phyloP scores from a whole-genome alignment of 2,797 vertebrate genomes.

The Lerista edwardsae region DNA sequence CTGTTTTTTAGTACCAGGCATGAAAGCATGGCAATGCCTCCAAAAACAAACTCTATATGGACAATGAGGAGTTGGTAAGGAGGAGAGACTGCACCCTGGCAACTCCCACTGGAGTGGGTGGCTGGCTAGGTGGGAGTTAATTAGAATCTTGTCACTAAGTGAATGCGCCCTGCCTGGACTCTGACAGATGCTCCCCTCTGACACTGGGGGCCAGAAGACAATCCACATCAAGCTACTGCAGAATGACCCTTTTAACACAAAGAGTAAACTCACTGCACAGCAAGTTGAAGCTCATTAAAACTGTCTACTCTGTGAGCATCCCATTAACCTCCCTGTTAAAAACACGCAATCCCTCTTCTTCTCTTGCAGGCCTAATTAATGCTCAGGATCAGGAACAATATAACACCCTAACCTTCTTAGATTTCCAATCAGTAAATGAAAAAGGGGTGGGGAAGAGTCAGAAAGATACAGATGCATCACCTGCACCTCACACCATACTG shows the following conservation, averaged over 20 bases:
- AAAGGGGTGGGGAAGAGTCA: conserved; percentile 43
- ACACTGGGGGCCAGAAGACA: conserved; percentile 86
- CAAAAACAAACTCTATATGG: background rate
- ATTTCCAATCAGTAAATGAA: conserved; percentile 72
- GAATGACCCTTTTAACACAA: conserved; percentile 97
- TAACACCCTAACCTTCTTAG: conserved; percentile 72
- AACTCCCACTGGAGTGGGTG: conserved; percentile 68
- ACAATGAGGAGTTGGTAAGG: background rate
- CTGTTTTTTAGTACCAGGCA: conserved; percentile 5
- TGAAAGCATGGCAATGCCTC: background rate
- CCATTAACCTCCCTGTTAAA: conserved; percentile 86
- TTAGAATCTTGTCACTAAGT: conserved; percentile 99
- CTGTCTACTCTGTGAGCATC: conserved; percentile 85
- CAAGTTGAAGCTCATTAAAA: conserved; percentile 99
- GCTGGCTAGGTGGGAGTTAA: conserved; percentile 94
- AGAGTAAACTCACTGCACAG: conserved; percentile 93
- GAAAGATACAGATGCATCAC: conserved; percentile 30
- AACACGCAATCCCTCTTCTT: conserved; percentile 80
- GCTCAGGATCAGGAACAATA: conserved; percentile 77
- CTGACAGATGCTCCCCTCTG: conserved; percentile 92
- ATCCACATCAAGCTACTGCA: conserved; percentile 92
- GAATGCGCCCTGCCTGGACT: conserved; percentile 97
- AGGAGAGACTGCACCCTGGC: conserved; percentile 61
- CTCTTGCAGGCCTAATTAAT: conserved; percentile 82
- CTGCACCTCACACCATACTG: background rate